Conservation (phyloP, 2,888 invertebrate genomes). For the Agrochola lychnidis region DNA sequence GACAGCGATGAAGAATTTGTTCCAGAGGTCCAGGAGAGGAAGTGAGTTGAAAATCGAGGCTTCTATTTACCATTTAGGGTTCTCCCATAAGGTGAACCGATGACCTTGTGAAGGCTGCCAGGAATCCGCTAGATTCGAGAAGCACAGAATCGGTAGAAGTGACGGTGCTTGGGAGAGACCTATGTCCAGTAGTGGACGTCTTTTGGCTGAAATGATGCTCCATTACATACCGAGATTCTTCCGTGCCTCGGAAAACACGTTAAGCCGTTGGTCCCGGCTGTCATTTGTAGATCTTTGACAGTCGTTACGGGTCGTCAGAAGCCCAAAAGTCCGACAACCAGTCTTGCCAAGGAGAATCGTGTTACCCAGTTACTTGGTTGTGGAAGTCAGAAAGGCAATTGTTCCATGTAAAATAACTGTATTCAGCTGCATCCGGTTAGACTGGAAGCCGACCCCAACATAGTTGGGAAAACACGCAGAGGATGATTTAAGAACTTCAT, state of each 20-base stretch:
- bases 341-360: background rate
- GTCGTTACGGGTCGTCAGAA: background rate
- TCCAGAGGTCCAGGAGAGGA: background rate
- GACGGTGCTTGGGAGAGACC: background rate
- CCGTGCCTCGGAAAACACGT: background rate
- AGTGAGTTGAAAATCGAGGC: conserved; percentile 7
- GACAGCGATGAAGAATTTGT: conserved; percentile 44
- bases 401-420: too few relatives aligned
- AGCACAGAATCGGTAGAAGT: background rate
- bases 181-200: background rate
- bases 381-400: too few relatives aligned
- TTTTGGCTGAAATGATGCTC: background rate
- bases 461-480: background rate
- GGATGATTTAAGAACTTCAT: background rate
- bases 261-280: background rate
- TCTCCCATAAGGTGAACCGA: background rate
- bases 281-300: background rate
- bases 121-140: background rate
- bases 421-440: too few relatives aligned
- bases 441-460: background rate
- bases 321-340: background rate
- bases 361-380: too few relatives aligned
- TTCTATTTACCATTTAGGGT: too few relatives aligned
- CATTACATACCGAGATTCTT: background rate
- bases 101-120: background rate